Conservation (phyloP, 2,113 vertebrate species). For the Rhinolophus ferrumequinum region DNA sequence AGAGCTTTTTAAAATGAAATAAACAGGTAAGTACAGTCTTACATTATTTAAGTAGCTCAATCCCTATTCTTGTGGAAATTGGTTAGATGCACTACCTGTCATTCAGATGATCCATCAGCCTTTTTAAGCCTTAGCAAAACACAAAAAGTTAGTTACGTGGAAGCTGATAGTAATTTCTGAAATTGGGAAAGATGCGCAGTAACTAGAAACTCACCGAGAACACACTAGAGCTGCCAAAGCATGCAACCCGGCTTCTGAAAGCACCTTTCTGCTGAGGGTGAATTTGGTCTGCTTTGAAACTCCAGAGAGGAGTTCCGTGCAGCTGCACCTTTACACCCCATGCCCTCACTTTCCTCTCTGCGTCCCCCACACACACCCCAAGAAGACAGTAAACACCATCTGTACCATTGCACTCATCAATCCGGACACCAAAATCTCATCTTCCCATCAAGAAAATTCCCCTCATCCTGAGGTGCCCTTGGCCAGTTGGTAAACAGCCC, state of each 20-base stretch:
- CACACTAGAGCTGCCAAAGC: not conserved
- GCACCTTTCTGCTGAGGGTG: not conserved
- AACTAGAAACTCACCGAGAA: not conserved
- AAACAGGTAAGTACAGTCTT: not conserved
- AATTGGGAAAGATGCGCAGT: not conserved
- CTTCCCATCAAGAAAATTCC: slow-evolving; percentile 50
- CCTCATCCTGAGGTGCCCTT: slow-evolving; percentile 29
- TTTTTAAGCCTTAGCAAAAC: slow-evolving; percentile 24
- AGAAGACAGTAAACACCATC: slow-evolving; percentile 60
- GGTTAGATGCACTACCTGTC: not conserved
- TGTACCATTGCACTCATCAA: slow-evolving; percentile 24
- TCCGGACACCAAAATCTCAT: slow-evolving; percentile 45
- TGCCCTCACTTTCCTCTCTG: slow-evolving; percentile 4
- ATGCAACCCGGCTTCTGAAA: not conserved
- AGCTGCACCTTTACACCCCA: slow-evolving; percentile 35
- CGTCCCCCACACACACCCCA: not conserved
- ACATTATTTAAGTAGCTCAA: not conserved
- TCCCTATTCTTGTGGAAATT: not conserved
- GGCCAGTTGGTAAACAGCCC: not conserved
- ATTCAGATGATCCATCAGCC: not conserved
- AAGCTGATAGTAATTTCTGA: not conserved
- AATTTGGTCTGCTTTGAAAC: slow-evolving; percentile 8
- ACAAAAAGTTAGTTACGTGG: not conserved
- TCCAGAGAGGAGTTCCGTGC: not conserved
- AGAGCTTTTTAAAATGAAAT: slow-evolving; percentile 23